These are phyloP conservation scores for Meleagris gallopavo DNA, from an alignment of 2,113 vertebrate genomes.

Conservation along the genomic window DNA sequence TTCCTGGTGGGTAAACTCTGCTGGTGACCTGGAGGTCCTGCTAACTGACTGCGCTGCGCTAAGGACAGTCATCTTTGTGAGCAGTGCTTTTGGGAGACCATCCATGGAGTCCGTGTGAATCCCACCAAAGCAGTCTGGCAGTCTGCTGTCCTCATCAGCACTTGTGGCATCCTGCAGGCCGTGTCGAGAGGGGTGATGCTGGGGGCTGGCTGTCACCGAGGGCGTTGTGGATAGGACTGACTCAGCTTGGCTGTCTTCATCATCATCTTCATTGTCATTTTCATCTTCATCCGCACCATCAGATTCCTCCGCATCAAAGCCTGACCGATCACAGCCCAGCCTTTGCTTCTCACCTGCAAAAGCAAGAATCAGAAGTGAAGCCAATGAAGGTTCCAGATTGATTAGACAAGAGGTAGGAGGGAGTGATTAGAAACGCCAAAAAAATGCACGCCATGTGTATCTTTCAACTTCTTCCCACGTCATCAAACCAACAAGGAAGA, in stretches of 20 bases:
- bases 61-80: conserved; percentile 94
- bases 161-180: conserved; percentile 69
- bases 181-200: conserved; percentile 83
- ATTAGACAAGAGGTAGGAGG: not conserved
- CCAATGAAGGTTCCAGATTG: not conserved
- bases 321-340: conserved; percentile 83
- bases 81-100: conserved; percentile 85
- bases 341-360: conserved; percentile 88
- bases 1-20: conserved; percentile 27
- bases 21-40: conserved; percentile 52
- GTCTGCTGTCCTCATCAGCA: conserved; percentile 71
- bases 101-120: conserved; percentile 82
- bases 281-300: conserved; percentile 93
- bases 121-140: conserved; percentile 61
- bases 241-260: conserved; percentile 97
- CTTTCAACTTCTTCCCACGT: not conserved
- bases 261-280: conserved; percentile 93
- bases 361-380: not conserved
- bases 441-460: fast-evolving
- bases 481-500: not conserved
- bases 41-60: conserved; percentile 53
- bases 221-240: conserved; percentile 93
- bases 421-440: not conserved
- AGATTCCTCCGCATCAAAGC: conserved; percentile 93
- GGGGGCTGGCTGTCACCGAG: conserved; percentile 92